Base-by-base conservation (phyloP, 2,797 vertebrate species). In the Hybognathus amarus region DNA sequence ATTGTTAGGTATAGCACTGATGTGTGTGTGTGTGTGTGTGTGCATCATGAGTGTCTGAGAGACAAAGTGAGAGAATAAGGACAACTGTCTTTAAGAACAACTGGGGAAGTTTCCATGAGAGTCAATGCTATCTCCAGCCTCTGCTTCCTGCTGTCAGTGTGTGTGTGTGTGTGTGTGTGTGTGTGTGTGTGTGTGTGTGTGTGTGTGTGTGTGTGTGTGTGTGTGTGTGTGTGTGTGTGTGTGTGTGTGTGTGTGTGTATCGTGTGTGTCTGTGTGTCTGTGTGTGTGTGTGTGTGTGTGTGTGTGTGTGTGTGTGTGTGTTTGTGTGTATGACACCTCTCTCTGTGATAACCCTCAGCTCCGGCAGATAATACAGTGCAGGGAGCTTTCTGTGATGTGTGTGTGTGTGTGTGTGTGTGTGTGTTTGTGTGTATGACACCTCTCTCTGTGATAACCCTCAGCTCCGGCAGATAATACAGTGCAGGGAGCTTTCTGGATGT, bases 261-360 rank as follows among this genome's bases (percentile, higher is more conserved):
- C n/a, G n/a, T n/a, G n/a, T n/a, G n/a, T n/a, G n/a, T n/a, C n/a
- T n/a, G 74, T 76, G 24, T 24, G 22, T 76, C 36, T 2, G 74
- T 76, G 24, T 76, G 74, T 76, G 3, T 76, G 40, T 12, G 11
- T 42, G 40, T 40, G 73, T 76, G 24, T 76, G 54, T 76, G 11
- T 76, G 74, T 76, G 24, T 76, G 74, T 76, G 3, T 76, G 40
- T 12, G 11, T 42, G 40, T 40, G 73, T 76, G 24, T 76, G 54
- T 76, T 6, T 76, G 74, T 76, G 24, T 76, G 42, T 66, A 22
- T 36, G 77, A 54, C 77, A 79, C 33, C 77, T 54, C 47, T 79
- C 47, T 79, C 63, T 15, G 18, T n/a, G 77, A 79, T 79, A 52
- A 52, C 30, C 5, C 27, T 45, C 22, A 2, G 5, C 73, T 61